Evolutionary conservation across 2,888 invertebrate species (phyloP), one percentile per base, ranked within the genome.

Genomic region (Cistogaster globosa): DNA sequence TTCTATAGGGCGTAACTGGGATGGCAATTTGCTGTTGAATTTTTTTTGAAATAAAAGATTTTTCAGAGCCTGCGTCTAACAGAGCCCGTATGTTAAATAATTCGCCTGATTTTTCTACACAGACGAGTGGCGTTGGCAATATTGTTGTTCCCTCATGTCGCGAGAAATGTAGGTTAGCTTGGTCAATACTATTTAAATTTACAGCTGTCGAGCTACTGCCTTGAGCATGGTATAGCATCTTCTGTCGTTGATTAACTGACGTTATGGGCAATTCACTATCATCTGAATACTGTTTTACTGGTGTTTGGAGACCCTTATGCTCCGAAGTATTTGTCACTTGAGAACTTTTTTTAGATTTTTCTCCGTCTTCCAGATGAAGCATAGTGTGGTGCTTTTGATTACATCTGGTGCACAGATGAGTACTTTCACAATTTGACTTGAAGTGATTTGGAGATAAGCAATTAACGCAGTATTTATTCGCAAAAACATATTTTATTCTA

Each of bases 401-500:
- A 16, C 63, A 71, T 48, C 18, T 32, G 3, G n/a, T 14, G 12
- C 78, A 79, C 16, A 20, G 1, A 2, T 57, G 48, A 14, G 14
- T 53, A 38, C 57, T 71, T 2, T 38, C 18, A 26, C 71, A 71
- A 14, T 71, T 79, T 0, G 32, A 20, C 20, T 57, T 69, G 20
- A 57, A 60, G 20, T 57, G 69, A 14, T 5, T 55, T 11, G 58
- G 7, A 2, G 58, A 58, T 1, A 65, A 48, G 14, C 57, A 79
- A 48, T 71, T 79, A 1, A 45, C 9, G 16, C 69, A 63, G 55
- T 71, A 57, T 71, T 79, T 71, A 36, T 79, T 69, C 32, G 26
- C 16, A 18, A 26, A 26, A 14, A 42, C 63, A 32, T 26, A 78
- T 42, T 71, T 69, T 8, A 69, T 42, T 20, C 62, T 48, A 1